Evolutionary conservation across 2,113 vertebrate species (phyloP).

Genomic region (Ceyx melanurus): DNA sequence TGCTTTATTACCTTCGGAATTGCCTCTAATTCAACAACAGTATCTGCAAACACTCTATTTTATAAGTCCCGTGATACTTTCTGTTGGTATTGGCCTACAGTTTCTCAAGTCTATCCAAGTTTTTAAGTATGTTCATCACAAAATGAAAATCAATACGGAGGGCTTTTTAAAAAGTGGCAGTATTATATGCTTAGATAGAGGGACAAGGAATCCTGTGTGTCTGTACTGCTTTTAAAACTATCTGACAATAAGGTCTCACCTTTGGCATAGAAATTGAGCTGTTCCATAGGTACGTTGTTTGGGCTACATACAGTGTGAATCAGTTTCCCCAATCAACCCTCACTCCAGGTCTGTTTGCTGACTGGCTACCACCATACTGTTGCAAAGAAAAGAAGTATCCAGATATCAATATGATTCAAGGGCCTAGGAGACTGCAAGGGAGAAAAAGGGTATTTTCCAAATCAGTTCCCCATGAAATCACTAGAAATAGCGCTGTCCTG

Average conservation of each 20-base stretch:
- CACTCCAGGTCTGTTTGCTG: background rate
- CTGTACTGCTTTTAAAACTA: slow-evolving; percentile 10
- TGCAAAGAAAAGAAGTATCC: slow-evolving; percentile 39
- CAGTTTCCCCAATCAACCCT: background rate
- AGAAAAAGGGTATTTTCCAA: slow-evolving; percentile 62
- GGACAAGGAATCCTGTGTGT: background rate
- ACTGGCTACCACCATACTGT: background rate
- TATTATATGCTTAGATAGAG: slow-evolving; percentile 19
- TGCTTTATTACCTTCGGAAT: background rate
- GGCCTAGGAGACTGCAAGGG: background rate
- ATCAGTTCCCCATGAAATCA: slow-evolving; percentile 65
- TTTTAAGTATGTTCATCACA: slow-evolving; percentile 28
- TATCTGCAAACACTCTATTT: background rate
- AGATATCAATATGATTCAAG: slow-evolving; percentile 29
- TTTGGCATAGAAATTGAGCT: background rate
- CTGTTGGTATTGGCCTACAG: slow-evolving; percentile 12
- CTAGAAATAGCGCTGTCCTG: slow-evolving; percentile 49
- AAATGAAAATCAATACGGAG: slow-evolving; percentile 60
- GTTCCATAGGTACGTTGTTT: background rate
- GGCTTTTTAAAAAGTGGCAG: background rate
- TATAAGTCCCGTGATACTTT: background rate
- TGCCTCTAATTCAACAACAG: background rate
- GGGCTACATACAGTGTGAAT: background rate
- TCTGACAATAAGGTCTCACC: slow-evolving; percentile 21
- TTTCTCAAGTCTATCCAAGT: slow-evolving; percentile 43